These are phyloP conservation scores for Teleogryllus occipitalis DNA, from an alignment of 1,140 invertebrate genomes.

Conservation along the genomic window DNA sequence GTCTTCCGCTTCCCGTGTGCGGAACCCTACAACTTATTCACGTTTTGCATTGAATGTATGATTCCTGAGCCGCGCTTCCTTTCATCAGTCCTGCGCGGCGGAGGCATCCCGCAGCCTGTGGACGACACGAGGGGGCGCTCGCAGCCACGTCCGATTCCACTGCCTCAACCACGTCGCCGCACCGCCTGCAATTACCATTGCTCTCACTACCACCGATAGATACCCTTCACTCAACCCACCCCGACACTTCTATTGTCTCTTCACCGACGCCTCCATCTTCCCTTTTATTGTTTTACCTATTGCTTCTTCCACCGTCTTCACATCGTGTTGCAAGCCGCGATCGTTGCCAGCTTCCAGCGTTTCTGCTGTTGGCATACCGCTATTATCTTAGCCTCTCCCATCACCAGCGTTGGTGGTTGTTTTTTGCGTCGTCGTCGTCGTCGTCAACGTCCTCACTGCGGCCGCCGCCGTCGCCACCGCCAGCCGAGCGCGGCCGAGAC, in stretches of 20 bases:
- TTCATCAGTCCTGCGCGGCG: background rate
- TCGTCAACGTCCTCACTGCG: too few species aligned
- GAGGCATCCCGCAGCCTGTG: too few species aligned
- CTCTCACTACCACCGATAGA: background rate
- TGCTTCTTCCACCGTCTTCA: too few species aligned
- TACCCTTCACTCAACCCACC: too few species aligned
- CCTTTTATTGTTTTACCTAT: too few species aligned
- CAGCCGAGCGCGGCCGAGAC: background rate
- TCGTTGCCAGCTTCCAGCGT: background rate
- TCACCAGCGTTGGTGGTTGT: too few species aligned
- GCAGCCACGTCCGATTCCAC: background rate
- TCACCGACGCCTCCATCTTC: too few species aligned
- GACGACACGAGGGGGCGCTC: background rate
- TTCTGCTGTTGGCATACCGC: background rate
- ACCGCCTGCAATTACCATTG: background rate
- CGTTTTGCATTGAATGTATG: conserved; percentile 4
- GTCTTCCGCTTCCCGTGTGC: background rate
- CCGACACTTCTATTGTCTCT: too few species aligned
- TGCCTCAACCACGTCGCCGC: too few species aligned
- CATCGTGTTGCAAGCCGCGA: too few species aligned
- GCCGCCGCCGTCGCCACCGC: too few species aligned
- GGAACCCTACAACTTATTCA: background rate
- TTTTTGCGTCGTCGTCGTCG: too few species aligned
- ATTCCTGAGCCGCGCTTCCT: background rate
- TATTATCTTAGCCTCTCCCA: background rate